Evolutionary conservation across 2,888 invertebrate genomes (phyloP).

Genomic region (Lasioglossum oenotherae): DNA sequence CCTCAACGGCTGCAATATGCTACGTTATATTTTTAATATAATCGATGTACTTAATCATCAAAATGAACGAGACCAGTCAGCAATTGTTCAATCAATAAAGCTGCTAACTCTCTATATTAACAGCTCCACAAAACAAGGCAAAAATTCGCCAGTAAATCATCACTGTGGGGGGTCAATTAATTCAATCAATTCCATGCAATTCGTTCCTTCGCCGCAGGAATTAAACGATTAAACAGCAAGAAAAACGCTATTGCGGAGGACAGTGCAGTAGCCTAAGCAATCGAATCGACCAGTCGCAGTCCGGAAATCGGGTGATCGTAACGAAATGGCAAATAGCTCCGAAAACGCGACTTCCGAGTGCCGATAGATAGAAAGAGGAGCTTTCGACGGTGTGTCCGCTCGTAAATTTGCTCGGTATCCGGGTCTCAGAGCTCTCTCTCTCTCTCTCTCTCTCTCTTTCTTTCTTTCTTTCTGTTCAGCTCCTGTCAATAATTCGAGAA

Average conservation of each 20-base stretch:
- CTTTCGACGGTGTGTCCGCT: background rate
- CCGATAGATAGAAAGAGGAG: slow-evolving; percentile 12
- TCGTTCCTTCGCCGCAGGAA: background rate
- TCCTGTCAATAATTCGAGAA: slow-evolving; percentile 29
- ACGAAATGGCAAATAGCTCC: slow-evolving; percentile 25
- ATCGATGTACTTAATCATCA: no score
- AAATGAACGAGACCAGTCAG: no score
- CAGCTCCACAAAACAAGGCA: background rate
- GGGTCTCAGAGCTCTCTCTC: background rate
- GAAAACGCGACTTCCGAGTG: slow-evolving; percentile 10
- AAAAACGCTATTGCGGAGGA: background rate
- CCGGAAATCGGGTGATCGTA: slow-evolving; percentile 11
- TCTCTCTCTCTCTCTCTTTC: no score
- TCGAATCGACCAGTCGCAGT: background rate
- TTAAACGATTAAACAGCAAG: background rate
- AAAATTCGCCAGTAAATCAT: background rate
- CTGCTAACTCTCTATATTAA: no score
- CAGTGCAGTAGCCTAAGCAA: background rate
- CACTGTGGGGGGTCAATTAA: background rate
- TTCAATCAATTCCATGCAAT: background rate
- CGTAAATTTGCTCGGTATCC: slow-evolving; percentile 28
- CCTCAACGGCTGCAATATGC: no score
- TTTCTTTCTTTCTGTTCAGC: background rate
- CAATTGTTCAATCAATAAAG: no score
- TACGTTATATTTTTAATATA: no score